A percentile compares a stretch with the other conserved stretches of the same genome.
phyloP scores from a whole-genome alignment of 2,113 vertebrate genomes.

The Hassar affinis region DNA sequence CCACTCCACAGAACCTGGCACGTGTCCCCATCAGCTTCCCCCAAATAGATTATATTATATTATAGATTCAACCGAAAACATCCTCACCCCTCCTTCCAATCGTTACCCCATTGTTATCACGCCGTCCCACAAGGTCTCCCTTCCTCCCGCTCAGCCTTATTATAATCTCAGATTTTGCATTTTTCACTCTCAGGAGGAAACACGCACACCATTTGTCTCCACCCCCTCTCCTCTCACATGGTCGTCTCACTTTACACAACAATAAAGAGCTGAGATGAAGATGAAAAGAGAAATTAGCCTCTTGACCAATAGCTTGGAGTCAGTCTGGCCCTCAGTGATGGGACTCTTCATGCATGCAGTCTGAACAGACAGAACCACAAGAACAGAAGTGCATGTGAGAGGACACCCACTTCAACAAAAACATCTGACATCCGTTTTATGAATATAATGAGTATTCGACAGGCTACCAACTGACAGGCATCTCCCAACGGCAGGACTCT shows the following conservation, averaged over 20 bases:
- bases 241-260: slow-evolving; percentile 52
- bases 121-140: slow-evolving; percentile 22
- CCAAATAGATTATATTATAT: slow-evolving; percentile 48
- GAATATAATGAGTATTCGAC: slow-evolving; percentile 39
- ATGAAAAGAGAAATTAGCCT: slow-evolving; percentile 53
- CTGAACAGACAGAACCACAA: slow-evolving; percentile 45
- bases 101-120: slow-evolving; percentile 46
- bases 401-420: slow-evolving; percentile 26
- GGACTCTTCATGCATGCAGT: slow-evolving; percentile 4
- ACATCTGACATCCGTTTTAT: slow-evolving; percentile 12
- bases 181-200: slow-evolving; percentile 53
- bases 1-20: slow-evolving; percentile 42
- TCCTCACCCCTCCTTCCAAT: slow-evolving; percentile 44
- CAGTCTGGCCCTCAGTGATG: slow-evolving; percentile 55
- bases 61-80: slow-evolving; percentile 51
- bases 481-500: background rate
- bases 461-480: slow-evolving; percentile 22
- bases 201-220: slow-evolving; percentile 61
- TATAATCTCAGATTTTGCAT: slow-evolving; percentile 48
- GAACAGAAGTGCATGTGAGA: slow-evolving; percentile 39
- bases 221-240: slow-evolving; percentile 47
- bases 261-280: slow-evolving; percentile 56
- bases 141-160: slow-evolving; percentile 38
- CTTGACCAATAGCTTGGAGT: slow-evolving; percentile 51
- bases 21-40: slow-evolving; percentile 64